Evolutionary conservation across 2,888 invertebrate genomes (phyloP).

Genomic region (Sarcophaga variegata): DNA sequence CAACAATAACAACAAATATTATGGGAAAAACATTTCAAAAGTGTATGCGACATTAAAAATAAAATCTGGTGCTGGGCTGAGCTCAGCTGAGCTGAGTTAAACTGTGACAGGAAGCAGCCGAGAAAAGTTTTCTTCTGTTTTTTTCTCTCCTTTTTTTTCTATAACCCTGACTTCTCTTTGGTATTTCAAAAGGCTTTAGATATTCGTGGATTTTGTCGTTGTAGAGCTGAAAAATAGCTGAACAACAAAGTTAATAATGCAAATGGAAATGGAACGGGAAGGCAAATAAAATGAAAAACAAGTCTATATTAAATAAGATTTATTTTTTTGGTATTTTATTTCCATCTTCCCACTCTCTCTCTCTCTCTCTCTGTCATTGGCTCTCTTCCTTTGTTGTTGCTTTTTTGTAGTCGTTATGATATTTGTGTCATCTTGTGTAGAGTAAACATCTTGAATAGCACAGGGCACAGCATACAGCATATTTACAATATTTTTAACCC

Average conservation of each 20-base stretch:
- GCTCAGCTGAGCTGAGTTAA: background rate
- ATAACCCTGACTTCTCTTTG: background rate
- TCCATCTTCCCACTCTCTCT: background rate
- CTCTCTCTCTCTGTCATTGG: too few relatives aligned
- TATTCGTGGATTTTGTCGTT: constrained; percentile 9
- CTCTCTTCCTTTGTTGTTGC: too few relatives aligned
- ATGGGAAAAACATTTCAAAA: background rate
- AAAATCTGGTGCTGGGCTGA: constrained; percentile 7
- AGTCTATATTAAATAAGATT: constrained; percentile 29
- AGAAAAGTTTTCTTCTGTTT: background rate
- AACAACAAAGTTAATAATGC: constrained; percentile 4
- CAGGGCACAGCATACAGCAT: background rate
- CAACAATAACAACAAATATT: background rate
- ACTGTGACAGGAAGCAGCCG: background rate
- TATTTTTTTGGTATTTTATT: constrained; percentile 5
- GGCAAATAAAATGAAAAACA: background rate
- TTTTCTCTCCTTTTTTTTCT: background rate
- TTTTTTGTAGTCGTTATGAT: too few relatives aligned
- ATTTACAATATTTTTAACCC: background rate
- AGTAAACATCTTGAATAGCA: background rate
- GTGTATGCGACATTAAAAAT: constrained; percentile 8
- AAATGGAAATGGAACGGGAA: background rate
- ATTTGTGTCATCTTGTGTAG: too few relatives aligned
- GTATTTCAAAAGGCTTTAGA: background rate
- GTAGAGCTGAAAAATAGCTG: background rate